These are phyloP conservation scores for Xestia sexstrigata DNA, from an alignment of 2,888 invertebrate species.

Conservation along the genomic window DNA sequence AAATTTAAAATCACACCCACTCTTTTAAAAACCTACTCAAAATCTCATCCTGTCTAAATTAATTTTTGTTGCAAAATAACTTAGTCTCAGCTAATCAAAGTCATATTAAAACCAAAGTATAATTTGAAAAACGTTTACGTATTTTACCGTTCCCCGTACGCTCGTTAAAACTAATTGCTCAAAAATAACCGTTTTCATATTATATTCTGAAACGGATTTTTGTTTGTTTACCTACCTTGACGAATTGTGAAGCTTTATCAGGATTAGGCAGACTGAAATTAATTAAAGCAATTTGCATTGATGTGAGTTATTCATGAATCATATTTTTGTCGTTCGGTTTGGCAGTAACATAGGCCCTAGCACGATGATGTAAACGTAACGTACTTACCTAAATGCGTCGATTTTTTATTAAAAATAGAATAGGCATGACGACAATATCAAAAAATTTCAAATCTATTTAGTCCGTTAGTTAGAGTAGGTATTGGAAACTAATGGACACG, in stretches of 20 bases:
- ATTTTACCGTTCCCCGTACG: conserved; percentile 47
- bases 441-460: too few relatives aligned
- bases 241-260: conserved; percentile 62
- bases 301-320: conserved; percentile 50
- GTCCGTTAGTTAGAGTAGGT: too few relatives aligned
- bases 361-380: too few relatives aligned
- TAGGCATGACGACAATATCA: too few relatives aligned
- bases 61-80: conserved; percentile 26
- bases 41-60: conserved; percentile 8
- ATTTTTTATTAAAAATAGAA: too few relatives aligned
- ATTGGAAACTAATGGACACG: too few relatives aligned
- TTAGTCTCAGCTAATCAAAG: conserved; percentile 58
- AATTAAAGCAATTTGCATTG: conserved; percentile 60
- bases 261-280: conserved; percentile 50
- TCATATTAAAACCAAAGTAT: conserved; percentile 51
- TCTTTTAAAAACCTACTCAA: neutral
- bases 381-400: too few relatives aligned
- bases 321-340: conserved; percentile 37
- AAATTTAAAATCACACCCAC: neutral
- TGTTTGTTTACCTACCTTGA: conserved; percentile 74
- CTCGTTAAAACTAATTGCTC: conserved; percentile 73
- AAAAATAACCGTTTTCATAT: conserved; percentile 66
- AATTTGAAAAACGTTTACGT: conserved; percentile 54
- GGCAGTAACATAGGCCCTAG: neutral
- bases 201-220: conserved; percentile 72